Evolutionary conservation across 2,797 vertebrate species (phyloP), one percentile per base, ranked within the genome.

Genomic region (Hemibagrus guttatus): DNA sequence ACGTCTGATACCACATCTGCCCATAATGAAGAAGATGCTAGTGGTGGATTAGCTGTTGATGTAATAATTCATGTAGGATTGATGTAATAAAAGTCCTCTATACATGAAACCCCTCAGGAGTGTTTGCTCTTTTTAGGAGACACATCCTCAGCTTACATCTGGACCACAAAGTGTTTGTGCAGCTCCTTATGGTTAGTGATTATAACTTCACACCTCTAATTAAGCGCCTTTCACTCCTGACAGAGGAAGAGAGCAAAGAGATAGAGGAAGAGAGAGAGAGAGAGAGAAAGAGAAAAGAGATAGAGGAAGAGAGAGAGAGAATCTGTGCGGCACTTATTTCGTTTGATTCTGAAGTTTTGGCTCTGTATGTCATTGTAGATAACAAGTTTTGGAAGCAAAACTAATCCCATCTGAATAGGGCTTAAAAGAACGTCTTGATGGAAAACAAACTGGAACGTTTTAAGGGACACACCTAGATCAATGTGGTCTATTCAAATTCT

Each of bases 121-220:
- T 39, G 14, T 69, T 78, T 23, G 26, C 11, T 17, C 9, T 21
- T 17, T 78, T 78, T 39, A 66, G 14, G 19, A 54, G 74, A 21
- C 79, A 46, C 46, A 42, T 69, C 56, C 7, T 64, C 12, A 28
- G 28, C 58, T 49, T 35, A 74, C 80, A 83, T 61, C 81, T 87
- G 85, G 78, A 49, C 59, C 42, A 19, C 11, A 76, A 52, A 21
- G 28, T 68, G 26, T 81, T 16, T 75, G 21, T 42, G 23, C 28
- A 49, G 81, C 72, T 83, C 71, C 66, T 87, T 69, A 63, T 76
- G 71, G 75, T 78, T n/a, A n/a, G 72, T 59, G 52, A 84, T 84
- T 84, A 83, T 59, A 81, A 66, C 52, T 87, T 84, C 86, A 78
- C 61, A 87, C 81, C 49, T 83, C n/a, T 87, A 84, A 87, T 87